Conservation (phyloP, 2,113 vertebrate genomes). For the Podilymbus podiceps region DNA sequence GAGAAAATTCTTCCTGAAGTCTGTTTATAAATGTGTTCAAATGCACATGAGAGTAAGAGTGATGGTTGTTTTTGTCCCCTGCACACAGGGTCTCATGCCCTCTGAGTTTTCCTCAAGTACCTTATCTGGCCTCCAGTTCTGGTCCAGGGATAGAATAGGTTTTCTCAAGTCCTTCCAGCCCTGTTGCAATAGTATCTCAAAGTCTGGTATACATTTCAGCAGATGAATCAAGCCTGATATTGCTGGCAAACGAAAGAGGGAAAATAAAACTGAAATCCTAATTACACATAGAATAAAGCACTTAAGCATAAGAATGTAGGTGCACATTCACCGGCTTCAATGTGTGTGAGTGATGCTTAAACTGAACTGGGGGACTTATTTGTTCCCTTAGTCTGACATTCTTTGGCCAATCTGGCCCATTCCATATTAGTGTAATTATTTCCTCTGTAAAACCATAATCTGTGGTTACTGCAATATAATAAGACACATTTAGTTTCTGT, state of each 20-base stretch:
- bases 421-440: background rate
- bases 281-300: background rate
- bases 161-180: background rate
- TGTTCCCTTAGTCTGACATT: rapidly evolving
- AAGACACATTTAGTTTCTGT: background rate
- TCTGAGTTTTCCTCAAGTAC: background rate
- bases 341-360: background rate
- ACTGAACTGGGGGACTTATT: background rate
- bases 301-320: background rate
- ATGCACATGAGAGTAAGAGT: background rate
- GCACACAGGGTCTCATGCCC: background rate
- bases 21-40: background rate
- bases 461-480: background rate
- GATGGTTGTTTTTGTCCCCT: background rate
- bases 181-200: background rate
- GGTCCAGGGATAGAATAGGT: rapidly evolving
- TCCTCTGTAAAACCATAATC: background rate
- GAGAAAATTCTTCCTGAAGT: background rate
- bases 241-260: background rate
- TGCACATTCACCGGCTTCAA: background rate
- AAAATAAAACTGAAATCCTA: background rate
- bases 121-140: background rate
- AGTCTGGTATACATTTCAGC: background rate
- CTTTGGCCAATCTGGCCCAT: background rate
- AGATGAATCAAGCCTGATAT: background rate